These are phyloP conservation scores for Triplophysa dalaica DNA, from an alignment of 2,113 vertebrate genomes.

Conservation along the genomic window DNA sequence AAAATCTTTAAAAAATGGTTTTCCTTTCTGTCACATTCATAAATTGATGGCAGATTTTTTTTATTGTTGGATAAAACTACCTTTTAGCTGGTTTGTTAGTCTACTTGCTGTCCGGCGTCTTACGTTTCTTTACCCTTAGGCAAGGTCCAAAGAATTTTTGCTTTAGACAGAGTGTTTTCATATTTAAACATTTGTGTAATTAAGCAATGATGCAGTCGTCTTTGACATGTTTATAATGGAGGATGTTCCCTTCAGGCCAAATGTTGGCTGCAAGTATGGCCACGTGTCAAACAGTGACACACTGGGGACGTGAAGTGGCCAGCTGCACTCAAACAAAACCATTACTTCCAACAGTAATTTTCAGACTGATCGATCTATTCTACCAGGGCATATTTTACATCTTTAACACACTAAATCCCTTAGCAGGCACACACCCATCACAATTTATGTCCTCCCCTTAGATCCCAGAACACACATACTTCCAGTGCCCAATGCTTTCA, in stretches of 20 bases:
- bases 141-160: no score
- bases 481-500: not conserved
- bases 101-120: no score
- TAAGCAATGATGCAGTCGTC: not conserved
- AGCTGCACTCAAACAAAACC: constrained; percentile 34
- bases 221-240: constrained; percentile 46
- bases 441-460: not conserved
- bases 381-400: not conserved
- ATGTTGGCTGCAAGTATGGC: constrained; percentile 17
- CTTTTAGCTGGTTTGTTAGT: no score
- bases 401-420: not conserved
- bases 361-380: not conserved
- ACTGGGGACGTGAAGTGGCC: constrained; percentile 36
- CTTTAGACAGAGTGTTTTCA: no score
- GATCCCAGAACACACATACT: constrained; percentile 13
- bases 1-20: no score
- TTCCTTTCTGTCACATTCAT: no score
- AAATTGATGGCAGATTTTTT: no score
- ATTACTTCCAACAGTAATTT: constrained; percentile 16
- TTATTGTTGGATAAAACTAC: no score
- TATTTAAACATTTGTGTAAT: no score
- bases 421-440: constrained; percentile 20
- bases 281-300: constrained; percentile 34
- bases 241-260: constrained; percentile 3
- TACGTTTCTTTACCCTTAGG: no score